These are phyloP conservation scores for Molanna angustata DNA, from an alignment of 2,888 invertebrate species.

Conservation along the genomic window DNA sequence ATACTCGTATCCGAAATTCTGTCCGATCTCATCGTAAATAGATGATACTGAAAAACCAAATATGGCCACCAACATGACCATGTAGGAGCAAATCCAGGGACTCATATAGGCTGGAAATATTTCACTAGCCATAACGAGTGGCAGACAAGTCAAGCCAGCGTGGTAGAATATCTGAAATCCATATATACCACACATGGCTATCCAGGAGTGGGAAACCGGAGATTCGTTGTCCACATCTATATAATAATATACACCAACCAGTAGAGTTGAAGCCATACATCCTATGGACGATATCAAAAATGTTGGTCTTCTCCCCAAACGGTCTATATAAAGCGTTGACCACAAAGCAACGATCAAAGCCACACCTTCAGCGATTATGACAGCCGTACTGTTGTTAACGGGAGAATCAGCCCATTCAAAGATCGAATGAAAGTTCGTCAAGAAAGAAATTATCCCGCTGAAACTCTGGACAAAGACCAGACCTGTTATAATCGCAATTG, in stretches of 20 bases:
- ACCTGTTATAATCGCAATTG: background rate
- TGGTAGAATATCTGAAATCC: constrained; percentile 12
- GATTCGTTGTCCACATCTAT: background rate
- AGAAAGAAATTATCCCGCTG: constrained; percentile 9
- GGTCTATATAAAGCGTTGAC: constrained; percentile 10
- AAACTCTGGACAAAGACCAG: constrained; percentile 12
- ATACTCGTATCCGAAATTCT: constrained; percentile 10
- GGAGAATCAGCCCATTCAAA: constrained; percentile 4
- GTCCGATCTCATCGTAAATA: constrained; percentile 3
- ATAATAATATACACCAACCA: constrained; percentile 9
- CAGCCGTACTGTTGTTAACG: background rate
- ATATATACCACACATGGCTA: constrained; percentile 15
- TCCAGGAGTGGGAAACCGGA: constrained; percentile 7
- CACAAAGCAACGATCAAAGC: background rate
- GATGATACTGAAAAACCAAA: constrained; percentile 14
- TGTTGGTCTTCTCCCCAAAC: constrained; percentile 11
- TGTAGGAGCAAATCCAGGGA: constrained; percentile 11
- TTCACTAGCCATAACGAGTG: constrained; percentile 18
- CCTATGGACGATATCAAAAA: constrained; percentile 14
- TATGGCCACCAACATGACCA: constrained; percentile 3
- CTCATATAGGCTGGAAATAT: constrained; percentile 20
- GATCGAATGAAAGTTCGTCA: constrained; percentile 8
- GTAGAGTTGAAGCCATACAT: background rate
- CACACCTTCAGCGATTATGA: constrained; percentile 5
- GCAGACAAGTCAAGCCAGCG: constrained; percentile 8